These are phyloP conservation scores for Acleris sparsana DNA, from an alignment of 2,888 invertebrate genomes.

Conservation along the genomic window DNA sequence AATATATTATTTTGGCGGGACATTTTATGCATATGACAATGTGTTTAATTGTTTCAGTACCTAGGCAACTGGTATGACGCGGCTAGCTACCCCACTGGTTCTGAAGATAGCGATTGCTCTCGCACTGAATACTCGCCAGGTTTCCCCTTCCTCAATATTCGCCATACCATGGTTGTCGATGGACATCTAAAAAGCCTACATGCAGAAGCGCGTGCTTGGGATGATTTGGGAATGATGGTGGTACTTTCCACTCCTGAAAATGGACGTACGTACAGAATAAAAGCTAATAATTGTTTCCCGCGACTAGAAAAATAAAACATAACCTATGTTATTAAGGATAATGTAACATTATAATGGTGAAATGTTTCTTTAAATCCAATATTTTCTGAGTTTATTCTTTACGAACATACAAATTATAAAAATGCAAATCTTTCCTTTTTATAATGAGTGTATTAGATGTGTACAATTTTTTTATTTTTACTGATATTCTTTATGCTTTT, in stretches of 20 bases:
- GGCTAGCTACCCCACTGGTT: slow-evolving; percentile 20
- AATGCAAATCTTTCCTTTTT: too few species aligned
- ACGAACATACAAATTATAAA: too few species aligned
- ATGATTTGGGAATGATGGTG: neutral
- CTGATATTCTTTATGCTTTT: neutral
- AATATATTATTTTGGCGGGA: too few species aligned
- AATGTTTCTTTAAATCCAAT: too few species aligned
- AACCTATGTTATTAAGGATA: too few species aligned
- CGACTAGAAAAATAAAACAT: too few species aligned
- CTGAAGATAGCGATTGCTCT: slow-evolving; percentile 19
- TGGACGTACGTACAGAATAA: slow-evolving; percentile 21
- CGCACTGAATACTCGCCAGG: slow-evolving; percentile 13
- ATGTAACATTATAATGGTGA: too few species aligned
- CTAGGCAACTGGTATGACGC: slow-evolving; percentile 26
- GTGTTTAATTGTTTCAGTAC: slow-evolving; percentile 16
- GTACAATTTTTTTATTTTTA: too few species aligned
- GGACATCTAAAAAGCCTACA: slow-evolving; percentile 7
- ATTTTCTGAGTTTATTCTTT: too few species aligned
- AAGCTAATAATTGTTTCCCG: too few species aligned
- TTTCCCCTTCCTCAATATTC: slow-evolving; percentile 12
- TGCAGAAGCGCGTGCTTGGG: slow-evolving; percentile 7
- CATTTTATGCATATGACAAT: too few species aligned
- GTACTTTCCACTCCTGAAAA: slow-evolving; percentile 13
- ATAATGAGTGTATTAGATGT: too few species aligned
- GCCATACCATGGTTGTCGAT: slow-evolving; percentile 23